A percentile compares a stretch with the other conserved stretches of the same genome.
Conservation (phyloP, 1,140 invertebrate species). For the Plutomurus gul region DNA sequence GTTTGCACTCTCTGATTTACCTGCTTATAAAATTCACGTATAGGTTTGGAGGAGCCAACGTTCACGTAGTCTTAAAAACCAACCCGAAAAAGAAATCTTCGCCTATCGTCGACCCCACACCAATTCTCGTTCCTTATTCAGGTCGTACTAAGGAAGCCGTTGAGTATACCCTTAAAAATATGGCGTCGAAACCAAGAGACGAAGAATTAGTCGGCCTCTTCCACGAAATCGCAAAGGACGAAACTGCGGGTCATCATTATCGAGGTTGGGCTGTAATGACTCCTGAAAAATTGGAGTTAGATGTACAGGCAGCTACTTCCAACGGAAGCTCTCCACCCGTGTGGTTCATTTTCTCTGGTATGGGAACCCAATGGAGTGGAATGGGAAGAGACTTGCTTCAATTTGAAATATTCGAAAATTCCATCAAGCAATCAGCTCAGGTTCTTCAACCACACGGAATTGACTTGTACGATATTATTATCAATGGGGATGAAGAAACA, state of each 20-base stretch:
- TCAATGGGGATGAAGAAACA: slow-evolving; percentile 72
- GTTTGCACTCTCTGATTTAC: not conserved
- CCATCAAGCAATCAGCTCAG: slow-evolving; percentile 75
- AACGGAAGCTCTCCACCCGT: slow-evolving; percentile 72
- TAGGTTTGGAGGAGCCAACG: slow-evolving; percentile 98
- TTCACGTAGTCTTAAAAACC: slow-evolving; percentile 82
- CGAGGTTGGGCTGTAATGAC: slow-evolving; percentile 76
- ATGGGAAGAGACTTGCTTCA: slow-evolving; percentile 86
- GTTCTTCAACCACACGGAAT: slow-evolving; percentile 75
- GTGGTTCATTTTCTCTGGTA: slow-evolving; percentile 94
- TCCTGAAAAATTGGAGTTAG: slow-evolving; percentile 57
- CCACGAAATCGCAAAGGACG: slow-evolving; percentile 71
- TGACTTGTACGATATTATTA: slow-evolving; percentile 75
- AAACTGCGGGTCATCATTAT: slow-evolving; percentile 71
- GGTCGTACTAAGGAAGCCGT: slow-evolving; percentile 85
- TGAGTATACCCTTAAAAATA: slow-evolving; percentile 58
- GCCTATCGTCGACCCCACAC: slow-evolving; percentile 60
- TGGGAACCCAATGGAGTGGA: slow-evolving; percentile 95
- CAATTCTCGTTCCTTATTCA: slow-evolving; percentile 76
- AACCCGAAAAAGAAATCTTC: slow-evolving; percentile 71
- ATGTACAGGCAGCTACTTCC: slow-evolving; percentile 56
- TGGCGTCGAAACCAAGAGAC: slow-evolving; percentile 63
- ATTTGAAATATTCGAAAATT: slow-evolving; percentile 77
- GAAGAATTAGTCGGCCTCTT: slow-evolving; percentile 77
- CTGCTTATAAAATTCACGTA: too few species aligned